Base-by-base conservation (phyloP, 2,113 vertebrate species). In the Aphelocoma coerulescens region DNA sequence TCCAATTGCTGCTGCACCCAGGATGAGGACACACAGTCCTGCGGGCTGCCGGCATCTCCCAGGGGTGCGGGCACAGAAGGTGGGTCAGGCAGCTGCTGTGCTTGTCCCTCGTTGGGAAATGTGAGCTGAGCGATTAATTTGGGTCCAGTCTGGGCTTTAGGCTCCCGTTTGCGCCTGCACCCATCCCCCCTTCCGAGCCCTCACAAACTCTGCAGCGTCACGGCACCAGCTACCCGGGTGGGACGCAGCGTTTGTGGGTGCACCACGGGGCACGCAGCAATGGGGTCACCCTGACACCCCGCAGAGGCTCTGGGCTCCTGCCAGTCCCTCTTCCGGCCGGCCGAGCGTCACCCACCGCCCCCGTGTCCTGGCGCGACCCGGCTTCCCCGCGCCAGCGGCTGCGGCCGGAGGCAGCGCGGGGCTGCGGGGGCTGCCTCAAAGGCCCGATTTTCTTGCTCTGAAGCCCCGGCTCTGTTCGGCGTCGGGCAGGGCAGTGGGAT, bases 401-500 rank as follows among this genome's bases (percentile, higher is more conserved):
- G 30, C 0, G 1, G 69, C 41, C 41, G 22, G 33, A 57, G 84
- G 87, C 73, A 24, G 58, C 3, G 4, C 1, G 10, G 85, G 49
- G 58, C 91, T 92, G 85, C 46, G 84, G 87, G 77, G 94, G 87
- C 93, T 0, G 69, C 69, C 58, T 95, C 91, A 96, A 95, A 93
- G 91, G 71, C 46, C 9, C 66, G 0, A 39, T 94, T 91, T 91
- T 91, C 49, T 79, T 0, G 2, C 59, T 83, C 41, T 93, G 92
- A 94, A 94, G 82, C 76, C 72, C 68, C 1, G 11, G 43, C 96
- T 88, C 79, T 94, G 93, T 92, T 83, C 0, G 1, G 73, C 4
- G 1, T 2, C 54, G 3, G 66, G 52, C 68, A 69, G 87, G 68
- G 67, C 83, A 6, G 1, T 0, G 5, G 68, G 80, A 27, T 43